Base-by-base conservation (phyloP, 2,113 vertebrate genomes). In the Cairina moschata region DNA sequence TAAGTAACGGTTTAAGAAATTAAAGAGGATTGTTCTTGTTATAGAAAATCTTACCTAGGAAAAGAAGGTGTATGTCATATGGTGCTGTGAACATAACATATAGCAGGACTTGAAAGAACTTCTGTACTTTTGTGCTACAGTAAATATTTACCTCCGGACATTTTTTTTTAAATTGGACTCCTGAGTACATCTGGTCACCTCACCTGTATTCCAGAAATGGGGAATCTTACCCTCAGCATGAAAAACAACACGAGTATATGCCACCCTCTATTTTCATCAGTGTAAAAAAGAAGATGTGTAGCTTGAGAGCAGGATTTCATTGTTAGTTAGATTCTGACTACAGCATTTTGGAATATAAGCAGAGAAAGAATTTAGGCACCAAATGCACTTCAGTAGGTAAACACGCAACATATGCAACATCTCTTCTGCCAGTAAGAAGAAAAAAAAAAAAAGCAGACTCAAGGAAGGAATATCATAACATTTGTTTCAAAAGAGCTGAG, bases 391-490 rank as follows among this genome's bases (percentile, higher is more conserved):
- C 42, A 74, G 4, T 25, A 76, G 26, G 46, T 58, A 84, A 93
- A 86, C 32, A 74, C 29, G 28, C 9, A 65, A 26, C 20, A 80
- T n/a, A 76, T 36, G 32, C 8, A 58, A 23, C 16, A 82, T n/a
- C 28, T 95, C 90, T 92, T 54, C 25, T 86, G 28, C 23, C 13
- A 73, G 12, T 29, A 68, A 68, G 85, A 38, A 65, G 83, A 69
- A 2, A 20, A 31, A 18, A 18, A 29, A 18, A 40, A 2, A 5
- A 71, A n/a, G 13, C 21, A 46, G 23, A 72, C 18, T 82, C n/a
- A 56, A 31, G 32, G 15, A 90, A 91, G 38, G 60, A 83, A n/a
- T 32, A 65, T 18, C 16, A 28, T 34, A 17, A 34, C 4, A 31
- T 36, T 68, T 82, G 36, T 29, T 89, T 77, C 67, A 88, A 83